A percentile compares a stretch with the other conserved stretches of the same genome.
Conservation (phyloP, 2,888 invertebrate genomes). For the Rugalucina vietnamica region DNA sequence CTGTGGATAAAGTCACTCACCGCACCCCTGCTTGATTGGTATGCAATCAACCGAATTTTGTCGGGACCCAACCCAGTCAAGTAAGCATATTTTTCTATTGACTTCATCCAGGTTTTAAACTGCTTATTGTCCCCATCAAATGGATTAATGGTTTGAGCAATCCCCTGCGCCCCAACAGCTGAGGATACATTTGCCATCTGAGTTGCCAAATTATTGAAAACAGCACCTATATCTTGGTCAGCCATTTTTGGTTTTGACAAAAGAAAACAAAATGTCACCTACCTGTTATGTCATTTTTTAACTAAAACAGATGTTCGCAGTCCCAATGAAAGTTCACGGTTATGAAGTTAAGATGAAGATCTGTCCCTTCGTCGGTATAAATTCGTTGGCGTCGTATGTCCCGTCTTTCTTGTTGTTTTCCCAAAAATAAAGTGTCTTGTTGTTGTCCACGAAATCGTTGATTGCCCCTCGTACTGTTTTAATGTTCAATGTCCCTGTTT, state of each 20-base stretch:
- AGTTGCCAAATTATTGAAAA: neutral
- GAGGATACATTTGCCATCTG: neutral
- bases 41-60: neutral
- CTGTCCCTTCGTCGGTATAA: too few species aligned
- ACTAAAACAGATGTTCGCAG: too few species aligned
- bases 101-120: neutral
- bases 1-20: constrained; percentile 3
- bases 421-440: too few species aligned
- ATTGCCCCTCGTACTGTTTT: too few species aligned
- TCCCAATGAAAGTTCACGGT: too few species aligned
- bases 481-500: too few species aligned
- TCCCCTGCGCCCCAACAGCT: neutral
- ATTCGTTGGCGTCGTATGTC: too few species aligned
- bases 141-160: neutral
- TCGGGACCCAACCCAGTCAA: neutral
- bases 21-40: neutral
- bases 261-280: too few species aligned
- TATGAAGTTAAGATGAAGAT: too few species aligned
- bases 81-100: neutral
- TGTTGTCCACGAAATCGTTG: too few species aligned
- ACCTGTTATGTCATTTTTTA: too few species aligned
- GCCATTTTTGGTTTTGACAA: neutral
- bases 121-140: neutral
- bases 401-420: too few species aligned
- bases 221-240: neutral